These are phyloP conservation scores for Neoscelio sp. DNA, from an alignment of 2,888 invertebrate genomes.

Conservation along the genomic window DNA sequence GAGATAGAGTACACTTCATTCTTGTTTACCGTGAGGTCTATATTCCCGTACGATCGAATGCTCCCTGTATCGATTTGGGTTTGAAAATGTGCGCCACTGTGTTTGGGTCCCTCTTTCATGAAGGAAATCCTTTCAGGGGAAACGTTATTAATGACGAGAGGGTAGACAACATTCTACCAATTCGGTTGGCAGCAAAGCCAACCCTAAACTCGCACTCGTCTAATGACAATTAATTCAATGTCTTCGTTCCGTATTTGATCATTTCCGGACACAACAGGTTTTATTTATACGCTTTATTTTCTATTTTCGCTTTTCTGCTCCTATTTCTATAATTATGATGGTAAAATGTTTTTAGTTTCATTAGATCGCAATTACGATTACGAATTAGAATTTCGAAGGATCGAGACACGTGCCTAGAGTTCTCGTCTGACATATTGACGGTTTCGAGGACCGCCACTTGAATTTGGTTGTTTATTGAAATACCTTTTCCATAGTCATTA, in stretches of 20 bases:
- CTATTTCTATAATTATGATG: too few species aligned
- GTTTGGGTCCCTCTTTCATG: slow-evolving; percentile 20
- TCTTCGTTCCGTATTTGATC: slow-evolving; percentile 12
- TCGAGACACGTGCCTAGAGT: too few species aligned
- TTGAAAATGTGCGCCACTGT: slow-evolving; percentile 24
- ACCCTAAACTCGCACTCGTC: slow-evolving; percentile 29
- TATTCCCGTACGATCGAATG: slow-evolving; percentile 31
- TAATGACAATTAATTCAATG: slow-evolving; percentile 43
- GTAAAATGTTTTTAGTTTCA: too few species aligned
- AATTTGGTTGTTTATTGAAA: too few species aligned
- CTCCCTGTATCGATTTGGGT: slow-evolving; percentile 53
- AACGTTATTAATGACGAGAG: slow-evolving; percentile 43
- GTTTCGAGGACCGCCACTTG: too few species aligned
- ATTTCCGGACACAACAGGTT: slow-evolving; percentile 18
- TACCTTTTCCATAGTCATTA: too few species aligned
- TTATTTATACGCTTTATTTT: not conserved
- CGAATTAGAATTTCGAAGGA: too few species aligned
- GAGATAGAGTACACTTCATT: slow-evolving; percentile 18
- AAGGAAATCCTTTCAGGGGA: slow-evolving; percentile 50
- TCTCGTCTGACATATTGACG: too few species aligned
- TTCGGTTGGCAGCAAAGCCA: slow-evolving; percentile 24
- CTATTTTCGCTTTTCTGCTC: too few species aligned
- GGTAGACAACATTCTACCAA: slow-evolving; percentile 32
- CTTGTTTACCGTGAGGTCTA: slow-evolving; percentile 44
- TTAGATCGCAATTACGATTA: too few species aligned